Base-by-base conservation (phyloP, 1,140 invertebrate genomes). In the Araneus ventricosus region DNA sequence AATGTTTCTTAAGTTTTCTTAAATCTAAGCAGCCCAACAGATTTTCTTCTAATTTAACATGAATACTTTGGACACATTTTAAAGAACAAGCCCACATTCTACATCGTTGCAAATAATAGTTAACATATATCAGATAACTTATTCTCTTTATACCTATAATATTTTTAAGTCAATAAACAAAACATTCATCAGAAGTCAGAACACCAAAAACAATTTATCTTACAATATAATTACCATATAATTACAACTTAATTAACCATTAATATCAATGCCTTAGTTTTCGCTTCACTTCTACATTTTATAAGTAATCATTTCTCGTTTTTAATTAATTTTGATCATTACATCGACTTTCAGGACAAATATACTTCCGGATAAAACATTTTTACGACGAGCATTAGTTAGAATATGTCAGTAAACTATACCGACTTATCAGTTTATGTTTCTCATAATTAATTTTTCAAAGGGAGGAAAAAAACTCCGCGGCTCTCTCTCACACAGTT, bases 371-470 rank as follows among this genome's bases (percentile, higher is more conserved):
- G 63, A 67, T 75, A 34, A 5, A 75, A 75, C 27, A 75, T 37
- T 30, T 75, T 75, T 75, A 75, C 34, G 30, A 75, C 70, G 70
- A 22, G 70, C 70, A 75, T 75, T 75, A 75, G 82, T 52, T 41
- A 84, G 39, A 27, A 84, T 52, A 52, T 84, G 82, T 45, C 39
- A 52, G 30, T 27, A 57, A 84, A 84, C 37, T 84, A 57, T 57
- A 84, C 45, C 45, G n/a, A 84, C 39, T 57, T 84, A 84, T 41
- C 82, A 84, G 37, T 57, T 52, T 52, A 84, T 84, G 45, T 84
- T 84, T 57, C 82, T 84, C 82, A 84, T 84, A 84, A 84, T 84
- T 84, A 84, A 84, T 84, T 84, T 52, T 30, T 52, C 34, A 3
- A 30, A 45, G 30, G 8, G 14, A 84, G 14, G 7, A 45, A 84